These are phyloP conservation scores for Drosophila histrio DNA, from an alignment of 2,888 invertebrate species.

Conservation along the genomic window DNA sequence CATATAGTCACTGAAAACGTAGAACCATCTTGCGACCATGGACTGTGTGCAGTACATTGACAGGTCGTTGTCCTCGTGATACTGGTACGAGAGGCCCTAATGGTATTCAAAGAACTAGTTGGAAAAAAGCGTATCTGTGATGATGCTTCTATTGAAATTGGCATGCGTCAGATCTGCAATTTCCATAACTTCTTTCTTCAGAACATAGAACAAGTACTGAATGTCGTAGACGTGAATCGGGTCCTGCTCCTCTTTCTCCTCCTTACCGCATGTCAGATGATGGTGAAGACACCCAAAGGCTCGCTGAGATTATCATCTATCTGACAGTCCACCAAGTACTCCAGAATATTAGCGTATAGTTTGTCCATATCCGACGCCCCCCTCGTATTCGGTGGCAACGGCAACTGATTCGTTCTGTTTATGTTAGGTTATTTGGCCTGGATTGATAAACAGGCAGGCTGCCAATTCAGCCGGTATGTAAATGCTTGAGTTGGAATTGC, in stretches of 20 bases:
- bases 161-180: constrained; percentile 62
- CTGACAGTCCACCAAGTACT: constrained; percentile 80
- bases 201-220: constrained; percentile 76
- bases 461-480: constrained; percentile 86
- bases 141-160: constrained; percentile 61
- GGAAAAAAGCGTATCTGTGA: constrained; percentile 74
- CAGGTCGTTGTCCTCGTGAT: constrained; percentile 82
- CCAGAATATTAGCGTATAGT: constrained; percentile 83
- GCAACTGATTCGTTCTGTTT: constrained; percentile 84
- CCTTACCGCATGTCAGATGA: constrained; percentile 55
- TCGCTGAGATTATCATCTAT: constrained; percentile 11
- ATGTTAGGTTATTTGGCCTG: constrained; percentile 80
- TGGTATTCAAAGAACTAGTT: constrained; percentile 80
- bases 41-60: constrained; percentile 84
- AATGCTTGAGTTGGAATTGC: constrained; percentile 61
- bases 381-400: constrained; percentile 83
- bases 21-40: constrained; percentile 84
- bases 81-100: constrained; percentile 83
- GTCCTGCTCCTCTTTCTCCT: constrained; percentile 32
- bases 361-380: constrained; percentile 75
- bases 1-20: constrained; percentile 84
- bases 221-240: constrained; percentile 73
- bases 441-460: constrained; percentile 84
- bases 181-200: constrained; percentile 78
- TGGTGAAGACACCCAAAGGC: constrained; percentile 84